A percentile compares a stretch with the other conserved stretches of the same genome.
phyloP scores from a whole-genome alignment of 1,140 invertebrate genomes.

The Euura lappo region DNA sequence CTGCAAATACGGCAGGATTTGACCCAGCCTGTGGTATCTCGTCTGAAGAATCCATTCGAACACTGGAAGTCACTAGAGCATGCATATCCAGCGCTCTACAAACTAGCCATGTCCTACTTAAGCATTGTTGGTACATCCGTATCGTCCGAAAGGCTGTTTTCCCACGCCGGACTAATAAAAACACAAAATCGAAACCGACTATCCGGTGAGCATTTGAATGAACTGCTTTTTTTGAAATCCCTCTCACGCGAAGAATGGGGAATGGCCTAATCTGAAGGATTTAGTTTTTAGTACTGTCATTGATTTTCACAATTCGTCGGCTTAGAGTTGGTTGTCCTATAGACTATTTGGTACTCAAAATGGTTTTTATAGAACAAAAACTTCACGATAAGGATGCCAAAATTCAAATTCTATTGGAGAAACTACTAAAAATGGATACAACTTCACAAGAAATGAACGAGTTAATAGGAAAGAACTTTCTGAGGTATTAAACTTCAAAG shows the following conservation, averaged over 20 bases:
- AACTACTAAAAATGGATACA: too few species aligned
- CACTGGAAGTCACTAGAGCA: slow-evolving; percentile 46
- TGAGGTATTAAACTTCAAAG: too few species aligned
- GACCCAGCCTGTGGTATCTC: slow-evolving; percentile 30
- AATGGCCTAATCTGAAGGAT: background rate
- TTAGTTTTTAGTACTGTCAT: too few species aligned
- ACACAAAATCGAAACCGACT: slow-evolving; percentile 20
- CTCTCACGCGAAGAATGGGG: slow-evolving; percentile 18
- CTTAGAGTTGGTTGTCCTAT: too few species aligned
- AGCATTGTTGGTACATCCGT: slow-evolving; percentile 48
- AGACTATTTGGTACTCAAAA: too few species aligned
- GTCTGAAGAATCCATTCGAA: slow-evolving; percentile 47
- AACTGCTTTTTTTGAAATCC: slow-evolving; percentile 25
- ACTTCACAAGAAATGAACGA: too few species aligned
- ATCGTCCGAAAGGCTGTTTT: slow-evolving; percentile 50
- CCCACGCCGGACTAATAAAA: slow-evolving; percentile 38
- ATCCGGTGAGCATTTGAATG: slow-evolving; percentile 19
- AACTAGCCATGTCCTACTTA: slow-evolving; percentile 41
- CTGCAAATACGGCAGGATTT: slow-evolving; percentile 20
- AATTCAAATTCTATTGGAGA: too few species aligned
- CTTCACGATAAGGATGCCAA: too few species aligned
- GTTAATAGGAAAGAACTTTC: too few species aligned
- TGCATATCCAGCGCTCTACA: slow-evolving; percentile 44
- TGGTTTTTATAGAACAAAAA: too few species aligned
- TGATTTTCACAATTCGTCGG: too few species aligned